Conservation (phyloP, 92 coral and sea anemone species). For the Blastomussa wellsi region DNA sequence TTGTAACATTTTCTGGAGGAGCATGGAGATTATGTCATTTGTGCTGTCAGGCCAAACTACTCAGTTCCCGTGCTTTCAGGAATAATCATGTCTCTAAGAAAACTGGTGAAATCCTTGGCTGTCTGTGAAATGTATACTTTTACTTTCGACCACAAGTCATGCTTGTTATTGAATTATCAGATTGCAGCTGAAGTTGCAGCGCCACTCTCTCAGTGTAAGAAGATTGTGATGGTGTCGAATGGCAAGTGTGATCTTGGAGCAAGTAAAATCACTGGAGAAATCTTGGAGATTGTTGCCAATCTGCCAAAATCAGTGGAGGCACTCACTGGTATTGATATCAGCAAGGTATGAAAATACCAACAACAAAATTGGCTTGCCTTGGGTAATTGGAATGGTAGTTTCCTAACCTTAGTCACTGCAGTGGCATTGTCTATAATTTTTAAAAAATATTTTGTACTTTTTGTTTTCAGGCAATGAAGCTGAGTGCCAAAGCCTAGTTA, state of each 20-base stretch:
- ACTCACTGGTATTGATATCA: slow-evolving; percentile 96
- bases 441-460: not conserved
- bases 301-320: slow-evolving; percentile 96
- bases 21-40: too few species aligned
- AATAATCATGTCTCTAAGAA: too few species aligned
- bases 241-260: slow-evolving; percentile 96
- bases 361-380: too few species aligned
- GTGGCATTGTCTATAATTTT: not conserved
- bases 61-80: too few species aligned
- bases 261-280: slow-evolving; percentile 87
- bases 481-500: slow-evolving; percentile 12
- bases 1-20: too few species aligned
- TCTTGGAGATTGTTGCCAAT: slow-evolving; percentile 84
- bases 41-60: too few species aligned
- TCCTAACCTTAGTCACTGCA: too few species aligned
- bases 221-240: slow-evolving; percentile 98
- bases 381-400: too few species aligned
- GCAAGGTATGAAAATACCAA: slow-evolving; percentile 63
- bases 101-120: too few species aligned
- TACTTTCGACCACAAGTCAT: too few species aligned
- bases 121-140: too few species aligned
- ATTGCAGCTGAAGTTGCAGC: slow-evolving; percentile 99
- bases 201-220: slow-evolving; percentile 82
- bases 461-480: slow-evolving; percentile 29
- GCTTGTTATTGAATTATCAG: slow-evolving; percentile 27